A percentile compares a stretch with the other conserved stretches of the same genome.
phyloP scores from a whole-genome alignment of 1,140 invertebrate species.

The Drosophila punjabiensis region DNA sequence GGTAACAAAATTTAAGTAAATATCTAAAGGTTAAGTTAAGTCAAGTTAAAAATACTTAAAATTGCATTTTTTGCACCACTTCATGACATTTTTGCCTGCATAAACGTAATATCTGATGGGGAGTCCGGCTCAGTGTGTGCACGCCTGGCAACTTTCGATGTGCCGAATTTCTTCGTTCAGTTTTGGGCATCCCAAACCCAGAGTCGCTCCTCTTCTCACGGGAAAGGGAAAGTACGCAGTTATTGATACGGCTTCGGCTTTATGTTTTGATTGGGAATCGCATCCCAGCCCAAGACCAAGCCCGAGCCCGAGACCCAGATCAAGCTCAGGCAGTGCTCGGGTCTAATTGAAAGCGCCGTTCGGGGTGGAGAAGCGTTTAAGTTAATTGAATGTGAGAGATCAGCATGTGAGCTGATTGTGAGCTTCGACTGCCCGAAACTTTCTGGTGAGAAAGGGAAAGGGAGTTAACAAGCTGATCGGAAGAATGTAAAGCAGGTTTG shows the following conservation, averaged over 20 bases:
- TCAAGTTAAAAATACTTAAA: not conserved
- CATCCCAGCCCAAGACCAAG: constrained; percentile 4
- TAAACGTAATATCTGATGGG: constrained; percentile 7
- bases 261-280: constrained; percentile 47
- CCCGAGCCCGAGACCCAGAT: not conserved
- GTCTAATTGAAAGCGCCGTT: constrained; percentile 69
- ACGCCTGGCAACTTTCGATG: constrained; percentile 73
- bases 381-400: constrained; percentile 61
- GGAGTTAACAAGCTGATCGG: not conserved
- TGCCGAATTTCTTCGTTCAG: constrained; percentile 80
- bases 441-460: constrained; percentile 4
- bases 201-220: constrained; percentile 45
- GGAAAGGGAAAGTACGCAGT: constrained; percentile 82
- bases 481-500: not conserved
- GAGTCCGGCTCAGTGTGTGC: constrained; percentile 17
- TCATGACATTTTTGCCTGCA: not conserved
- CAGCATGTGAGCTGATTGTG: constrained; percentile 37
- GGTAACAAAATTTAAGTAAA: too few species aligned
- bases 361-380: constrained; percentile 66
- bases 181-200: constrained; percentile 50
- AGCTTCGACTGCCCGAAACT: not conserved
- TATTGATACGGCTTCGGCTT: constrained; percentile 66
- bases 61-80: not conserved
- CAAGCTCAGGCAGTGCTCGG: constrained; percentile 22
- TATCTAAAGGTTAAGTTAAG: not conserved